A percentile compares a stretch with the other conserved stretches of the same genome.
phyloP scores from a whole-genome alignment of 2,797 vertebrate genomes.

The Epinephelus malabaricus region DNA sequence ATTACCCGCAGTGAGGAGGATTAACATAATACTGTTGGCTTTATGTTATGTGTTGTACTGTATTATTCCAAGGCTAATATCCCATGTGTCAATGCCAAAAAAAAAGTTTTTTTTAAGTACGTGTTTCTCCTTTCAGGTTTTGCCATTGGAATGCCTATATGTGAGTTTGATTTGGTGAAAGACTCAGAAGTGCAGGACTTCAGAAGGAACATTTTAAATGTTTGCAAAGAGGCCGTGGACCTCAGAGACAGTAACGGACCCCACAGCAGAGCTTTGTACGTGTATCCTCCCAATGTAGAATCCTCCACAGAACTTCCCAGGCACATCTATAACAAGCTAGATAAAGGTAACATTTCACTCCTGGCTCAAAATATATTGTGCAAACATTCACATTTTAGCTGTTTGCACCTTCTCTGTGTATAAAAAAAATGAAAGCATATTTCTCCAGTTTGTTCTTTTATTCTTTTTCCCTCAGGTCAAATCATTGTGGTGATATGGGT shows the following conservation, averaged over 20 bases:
- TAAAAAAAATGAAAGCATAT: too few species aligned
- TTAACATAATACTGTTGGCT: constrained; percentile 29
- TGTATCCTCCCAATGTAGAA: constrained; percentile 98
- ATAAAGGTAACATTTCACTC: constrained; percentile 90
- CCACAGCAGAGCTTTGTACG: constrained; percentile 96
- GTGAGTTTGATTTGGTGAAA: constrained; percentile 99
- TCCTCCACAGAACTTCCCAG: constrained; percentile 95
- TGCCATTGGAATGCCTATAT: constrained; percentile 99
- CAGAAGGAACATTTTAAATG: constrained; percentile 97
- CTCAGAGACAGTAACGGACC: constrained; percentile 94
- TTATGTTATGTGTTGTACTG: background rate
- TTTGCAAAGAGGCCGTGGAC: constrained; percentile 98
- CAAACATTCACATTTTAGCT: background rate
- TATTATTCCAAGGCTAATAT: background rate
- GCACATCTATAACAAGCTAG: constrained; percentile 97
- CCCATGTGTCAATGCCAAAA: background rate
- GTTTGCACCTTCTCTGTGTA: background rate
- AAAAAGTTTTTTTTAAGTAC: background rate
- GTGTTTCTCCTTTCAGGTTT: constrained; percentile 87
- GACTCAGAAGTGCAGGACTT: constrained; percentile 99
- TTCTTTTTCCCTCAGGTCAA: constrained; percentile 87
- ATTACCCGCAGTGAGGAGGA: constrained; percentile 13
- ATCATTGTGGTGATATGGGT: constrained; percentile 99
- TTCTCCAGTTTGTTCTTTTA: constrained; percentile 2
- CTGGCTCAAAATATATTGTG: background rate